Conservation (phyloP, 2,113 vertebrate species). For the Megaptera novaeangliae region DNA sequence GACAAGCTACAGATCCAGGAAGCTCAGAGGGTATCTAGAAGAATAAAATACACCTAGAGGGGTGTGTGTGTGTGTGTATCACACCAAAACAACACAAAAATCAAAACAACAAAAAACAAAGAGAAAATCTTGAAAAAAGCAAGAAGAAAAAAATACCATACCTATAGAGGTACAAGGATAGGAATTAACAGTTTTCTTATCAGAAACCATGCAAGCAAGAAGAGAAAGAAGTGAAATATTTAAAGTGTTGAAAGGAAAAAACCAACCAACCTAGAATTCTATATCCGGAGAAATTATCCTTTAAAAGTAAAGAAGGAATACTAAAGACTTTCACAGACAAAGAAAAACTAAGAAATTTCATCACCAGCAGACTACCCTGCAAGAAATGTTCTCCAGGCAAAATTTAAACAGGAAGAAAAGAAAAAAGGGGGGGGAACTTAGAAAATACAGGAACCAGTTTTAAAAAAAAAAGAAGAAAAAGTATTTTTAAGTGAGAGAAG, state of each 20-base stretch:
- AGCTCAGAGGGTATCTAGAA: not conserved
- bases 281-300: not conserved
- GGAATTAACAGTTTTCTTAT: not conserved
- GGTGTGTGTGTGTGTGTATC: not conserved
- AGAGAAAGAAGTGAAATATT: not conserved
- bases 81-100: not conserved
- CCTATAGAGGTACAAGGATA: not conserved
- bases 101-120: not conserved
- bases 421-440: not conserved
- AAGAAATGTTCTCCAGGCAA: not conserved
- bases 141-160: not conserved
- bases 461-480: not conserved
- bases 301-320: not conserved
- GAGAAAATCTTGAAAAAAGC: not conserved
- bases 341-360: not conserved
- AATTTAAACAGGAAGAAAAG: not conserved
- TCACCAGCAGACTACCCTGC: not conserved
- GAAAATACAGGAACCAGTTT: not conserved
- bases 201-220: not conserved
- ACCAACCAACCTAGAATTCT: not conserved
- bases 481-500: not conserved
- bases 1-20: not conserved
- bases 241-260: not conserved
- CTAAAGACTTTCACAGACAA: not conserved
- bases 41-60: not conserved